Evolutionary conservation across 2,797 vertebrate species (phyloP).

Genomic region (Sciurus vulgaris): DNA sequence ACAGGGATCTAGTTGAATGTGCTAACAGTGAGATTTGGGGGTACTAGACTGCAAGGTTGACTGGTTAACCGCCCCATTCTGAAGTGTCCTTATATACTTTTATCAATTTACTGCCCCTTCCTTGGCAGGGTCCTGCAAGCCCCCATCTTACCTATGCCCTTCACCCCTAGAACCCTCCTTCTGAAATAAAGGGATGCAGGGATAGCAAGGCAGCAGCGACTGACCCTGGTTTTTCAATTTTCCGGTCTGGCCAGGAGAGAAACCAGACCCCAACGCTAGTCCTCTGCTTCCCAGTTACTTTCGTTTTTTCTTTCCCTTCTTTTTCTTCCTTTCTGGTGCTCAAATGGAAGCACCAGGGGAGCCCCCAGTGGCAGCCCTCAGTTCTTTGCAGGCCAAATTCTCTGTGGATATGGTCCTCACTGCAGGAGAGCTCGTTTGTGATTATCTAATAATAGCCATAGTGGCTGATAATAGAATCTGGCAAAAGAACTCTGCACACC

Average conservation of each 20-base stretch:
- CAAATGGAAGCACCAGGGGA: conserved; percentile 5
- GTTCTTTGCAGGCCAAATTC: conserved; percentile 45
- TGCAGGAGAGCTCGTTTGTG: conserved; percentile 45
- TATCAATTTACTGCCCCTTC: conserved; percentile 70
- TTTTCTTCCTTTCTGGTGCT: conserved; percentile 1
- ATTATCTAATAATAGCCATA: conserved; percentile 78
- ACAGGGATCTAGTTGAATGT: neutral
- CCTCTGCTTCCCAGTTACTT: conserved; percentile 62
- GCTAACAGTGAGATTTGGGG: neutral
- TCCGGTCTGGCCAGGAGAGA: neutral
- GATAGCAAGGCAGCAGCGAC: neutral
- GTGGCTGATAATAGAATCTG: conserved; percentile 75
- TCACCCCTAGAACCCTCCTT: neutral
- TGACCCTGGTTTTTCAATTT: conserved; percentile 47
- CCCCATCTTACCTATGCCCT: neutral
- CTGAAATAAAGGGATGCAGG: neutral
- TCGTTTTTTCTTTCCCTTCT: conserved; percentile 56
- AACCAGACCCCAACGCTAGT: neutral
- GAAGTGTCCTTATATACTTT: conserved; percentile 64
- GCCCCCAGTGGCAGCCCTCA: neutral
- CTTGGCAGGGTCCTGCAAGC: neutral
- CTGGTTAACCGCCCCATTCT: neutral
- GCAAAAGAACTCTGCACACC: conserved; percentile 53
- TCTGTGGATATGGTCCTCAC: conserved; percentile 42
- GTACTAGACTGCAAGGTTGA: conserved; percentile 5